A percentile compares a stretch with the other conserved stretches of the same genome.
Conservation (phyloP, 2,888 invertebrate genomes). For the Acrobasis consociella region DNA sequence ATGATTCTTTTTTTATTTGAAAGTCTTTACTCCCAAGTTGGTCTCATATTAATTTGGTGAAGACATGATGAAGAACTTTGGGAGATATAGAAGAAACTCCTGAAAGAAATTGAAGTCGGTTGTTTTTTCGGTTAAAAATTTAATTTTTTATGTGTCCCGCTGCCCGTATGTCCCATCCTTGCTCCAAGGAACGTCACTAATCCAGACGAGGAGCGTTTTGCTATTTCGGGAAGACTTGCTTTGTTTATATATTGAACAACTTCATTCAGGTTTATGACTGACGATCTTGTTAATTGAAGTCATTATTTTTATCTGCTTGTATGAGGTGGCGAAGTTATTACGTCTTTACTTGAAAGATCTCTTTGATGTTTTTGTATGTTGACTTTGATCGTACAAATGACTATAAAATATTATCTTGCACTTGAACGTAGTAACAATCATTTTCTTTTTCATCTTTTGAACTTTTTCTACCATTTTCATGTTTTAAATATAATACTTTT, state of each 20-base stretch:
- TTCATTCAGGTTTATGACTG: conserved; percentile 14
- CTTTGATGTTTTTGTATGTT: neutral
- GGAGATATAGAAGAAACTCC: too few species aligned
- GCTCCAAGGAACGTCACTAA: neutral
- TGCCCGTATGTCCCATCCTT: neutral
- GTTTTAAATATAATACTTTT: too few species aligned
- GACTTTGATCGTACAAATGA: neutral
- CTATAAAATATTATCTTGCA: neutral
- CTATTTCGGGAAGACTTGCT: conserved; percentile 16
- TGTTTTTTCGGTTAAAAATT: too few species aligned
- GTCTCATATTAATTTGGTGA: too few species aligned
- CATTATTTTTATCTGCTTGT: conserved; percentile 11
- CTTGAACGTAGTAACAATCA: too few species aligned
- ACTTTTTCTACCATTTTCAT: too few species aligned
- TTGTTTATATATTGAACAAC: conserved; percentile 13
- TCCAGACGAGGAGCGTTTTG: neutral
- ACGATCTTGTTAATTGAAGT: conserved; percentile 19
- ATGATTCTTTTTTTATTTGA: too few species aligned
- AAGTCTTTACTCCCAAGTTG: too few species aligned
- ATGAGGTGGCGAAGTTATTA: neutral
- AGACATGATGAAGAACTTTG: too few species aligned
- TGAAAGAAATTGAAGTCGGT: too few species aligned
- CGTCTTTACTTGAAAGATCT: neutral
- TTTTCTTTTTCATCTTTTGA: too few species aligned
- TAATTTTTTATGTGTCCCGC: too few species aligned